Conservation (phyloP, 2,888 invertebrate species). For the Pilophorus perplexus region DNA sequence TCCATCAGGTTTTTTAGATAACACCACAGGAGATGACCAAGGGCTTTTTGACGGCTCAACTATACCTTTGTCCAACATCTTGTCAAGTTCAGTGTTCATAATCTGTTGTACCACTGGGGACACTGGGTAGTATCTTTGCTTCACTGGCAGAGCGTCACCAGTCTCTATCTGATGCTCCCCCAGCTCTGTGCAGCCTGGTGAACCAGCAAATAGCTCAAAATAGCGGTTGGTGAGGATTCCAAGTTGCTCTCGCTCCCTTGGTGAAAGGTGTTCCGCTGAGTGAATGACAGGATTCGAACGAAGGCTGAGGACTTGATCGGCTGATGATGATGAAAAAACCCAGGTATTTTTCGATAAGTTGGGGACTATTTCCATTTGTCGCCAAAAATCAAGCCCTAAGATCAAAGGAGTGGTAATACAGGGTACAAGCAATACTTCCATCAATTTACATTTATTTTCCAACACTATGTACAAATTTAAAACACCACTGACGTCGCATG, state of each 20-base stretch:
- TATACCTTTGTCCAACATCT: conserved; percentile 47
- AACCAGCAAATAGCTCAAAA: background rate
- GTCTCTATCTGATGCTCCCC: conserved; percentile 2
- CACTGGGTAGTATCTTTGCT: conserved; percentile 1
- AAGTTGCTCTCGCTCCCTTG: background rate
- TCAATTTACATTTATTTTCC: background rate
- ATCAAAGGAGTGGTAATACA: background rate
- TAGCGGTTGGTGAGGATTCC: background rate
- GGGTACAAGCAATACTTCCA: background rate
- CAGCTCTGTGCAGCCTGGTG: background rate
- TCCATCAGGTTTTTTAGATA: conserved; percentile 47
- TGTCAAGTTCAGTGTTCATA: conserved; percentile 46
- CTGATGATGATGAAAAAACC: background rate
- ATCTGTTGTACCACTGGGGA: conserved; percentile 11
- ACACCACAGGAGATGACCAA: conserved; percentile 49
- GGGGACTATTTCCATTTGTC: conserved; percentile 1
- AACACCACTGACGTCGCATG: background rate
- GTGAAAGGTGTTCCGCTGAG: background rate
- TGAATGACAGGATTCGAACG: background rate
- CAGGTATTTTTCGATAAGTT: background rate
- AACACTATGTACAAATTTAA: background rate
- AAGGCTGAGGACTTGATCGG: background rate
- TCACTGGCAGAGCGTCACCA: background rate
- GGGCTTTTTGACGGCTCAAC: conserved; percentile 48
- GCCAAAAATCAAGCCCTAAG: background rate